These are phyloP conservation scores for Bothrops jararaca DNA, from an alignment of 2,113 vertebrate genomes.

Conservation along the genomic window DNA sequence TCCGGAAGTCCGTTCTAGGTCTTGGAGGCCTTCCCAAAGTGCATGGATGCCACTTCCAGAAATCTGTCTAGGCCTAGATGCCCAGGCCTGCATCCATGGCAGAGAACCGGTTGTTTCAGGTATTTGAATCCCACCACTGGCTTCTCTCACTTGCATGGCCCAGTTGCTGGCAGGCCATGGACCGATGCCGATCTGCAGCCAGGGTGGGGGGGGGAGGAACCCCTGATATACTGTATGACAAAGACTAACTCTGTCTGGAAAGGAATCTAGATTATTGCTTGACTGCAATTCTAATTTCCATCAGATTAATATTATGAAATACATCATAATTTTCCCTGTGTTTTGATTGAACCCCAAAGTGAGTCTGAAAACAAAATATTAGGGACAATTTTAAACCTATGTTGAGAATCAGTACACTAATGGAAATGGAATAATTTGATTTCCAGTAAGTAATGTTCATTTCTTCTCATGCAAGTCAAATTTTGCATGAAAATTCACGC, in stretches of 20 bases:
- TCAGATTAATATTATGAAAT: not conserved
- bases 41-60: no score
- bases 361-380: not conserved
- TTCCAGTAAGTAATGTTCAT: not conserved
- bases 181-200: not conserved
- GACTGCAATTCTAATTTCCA: not conserved
- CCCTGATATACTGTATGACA: not conserved
- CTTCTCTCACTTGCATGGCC: not conserved
- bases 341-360: not conserved
- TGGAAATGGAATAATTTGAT: not conserved
- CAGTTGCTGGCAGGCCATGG: not conserved
- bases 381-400: not conserved
- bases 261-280: not conserved
- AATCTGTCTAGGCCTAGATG: no score
- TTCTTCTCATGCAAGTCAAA: not conserved
- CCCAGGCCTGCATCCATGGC: no score
- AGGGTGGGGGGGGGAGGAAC: not conserved
- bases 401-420: not conserved
- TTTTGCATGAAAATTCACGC: not conserved
- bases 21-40: no score
- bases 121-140: no score
- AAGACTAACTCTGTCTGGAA: not conserved
- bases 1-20: no score
- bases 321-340: not conserved
- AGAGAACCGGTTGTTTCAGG: no score